Evolutionary conservation across 1,140 invertebrate species (phyloP), one percentile per base, ranked within the genome.

Genomic region (Leptopilina boulardi): DNA sequence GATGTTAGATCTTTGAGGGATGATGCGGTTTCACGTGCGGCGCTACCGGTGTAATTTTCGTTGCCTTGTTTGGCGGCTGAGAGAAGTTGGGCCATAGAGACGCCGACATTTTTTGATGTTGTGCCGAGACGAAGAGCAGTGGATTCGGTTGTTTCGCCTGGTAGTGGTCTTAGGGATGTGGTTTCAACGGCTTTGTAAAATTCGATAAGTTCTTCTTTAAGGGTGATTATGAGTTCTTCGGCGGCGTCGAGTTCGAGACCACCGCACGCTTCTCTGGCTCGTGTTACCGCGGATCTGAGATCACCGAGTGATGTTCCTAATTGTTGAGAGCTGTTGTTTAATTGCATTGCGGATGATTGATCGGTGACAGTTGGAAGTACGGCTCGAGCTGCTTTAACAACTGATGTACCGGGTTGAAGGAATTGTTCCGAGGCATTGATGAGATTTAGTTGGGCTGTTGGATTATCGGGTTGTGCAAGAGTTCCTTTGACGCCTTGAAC

Each of bases 371-470:
- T 98, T 0, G 97, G 97, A 15, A 98, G 91, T 8, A 97, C 94
- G 5, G 96, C 94, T 82, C 97, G 93, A 0, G 96, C 94, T 0
- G 96, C 94, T 82, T 94, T 93, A 0, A 97, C 94, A 74, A 98
- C 93, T 77, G 93, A 92, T 5, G 92, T 92, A 70, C 92, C 94
- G 21, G 93, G 94, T 90, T 95, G 95, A 18, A 98, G 91, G 87
- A 98, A 97, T 71, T 96, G 94, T 86, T 98, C 96, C 9, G 96
- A 95, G 3, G 96, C 94, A 80, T 96, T 96, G 80, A 98, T 97
- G 0, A 99, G 92, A 83, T 95, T 94, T 3, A 97, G 89, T 86
- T 98, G 96, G 0, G 95, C 93, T 38, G 94, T 93, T 2, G 95
- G 93, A 88, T 94, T 94, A 76, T 95, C 94, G 4, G 96, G 94